phyloP scores from a whole-genome alignment of 2,888 invertebrate species.

The Pachymerium ferrugineum region DNA sequence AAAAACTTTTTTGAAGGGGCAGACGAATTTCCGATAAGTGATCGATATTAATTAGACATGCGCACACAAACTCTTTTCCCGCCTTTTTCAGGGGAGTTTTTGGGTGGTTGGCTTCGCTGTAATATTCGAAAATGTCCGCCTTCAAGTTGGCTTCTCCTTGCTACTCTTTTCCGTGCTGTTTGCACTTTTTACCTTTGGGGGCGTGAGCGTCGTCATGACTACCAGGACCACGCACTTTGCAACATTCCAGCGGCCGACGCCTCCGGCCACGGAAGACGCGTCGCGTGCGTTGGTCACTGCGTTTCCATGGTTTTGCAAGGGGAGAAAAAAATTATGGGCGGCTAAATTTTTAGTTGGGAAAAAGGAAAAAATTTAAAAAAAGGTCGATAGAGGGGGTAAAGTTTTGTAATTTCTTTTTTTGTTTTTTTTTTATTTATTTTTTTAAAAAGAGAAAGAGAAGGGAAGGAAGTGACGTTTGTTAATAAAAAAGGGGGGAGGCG shows the following conservation, averaged over 20 bases:
- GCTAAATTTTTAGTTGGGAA: background rate
- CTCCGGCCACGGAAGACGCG: conserved; percentile 31
- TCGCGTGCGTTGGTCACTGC: background rate
- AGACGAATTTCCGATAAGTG: conserved; percentile 30
- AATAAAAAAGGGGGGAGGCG: conserved; percentile 1
- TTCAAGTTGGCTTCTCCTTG: background rate
- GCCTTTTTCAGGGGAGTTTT: background rate
- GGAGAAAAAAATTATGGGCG: background rate
- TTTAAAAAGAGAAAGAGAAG: background rate
- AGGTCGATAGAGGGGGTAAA: background rate
- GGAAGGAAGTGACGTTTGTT: background rate
- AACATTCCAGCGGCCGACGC: conserved; percentile 32
- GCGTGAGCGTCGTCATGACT: conserved; percentile 48
- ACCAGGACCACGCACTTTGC: conserved; percentile 35
- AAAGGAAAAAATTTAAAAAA: background rate
- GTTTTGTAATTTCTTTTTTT: background rate
- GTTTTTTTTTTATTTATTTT: background rate
- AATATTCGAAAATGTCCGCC: background rate
- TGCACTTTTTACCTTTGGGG: conserved; percentile 39
- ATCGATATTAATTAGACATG: conserved; percentile 25
- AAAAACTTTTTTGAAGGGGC: background rate
- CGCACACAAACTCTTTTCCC: background rate
- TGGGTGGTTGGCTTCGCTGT: background rate
- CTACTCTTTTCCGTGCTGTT: background rate
- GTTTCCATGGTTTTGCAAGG: background rate